Conservation (phyloP, 2,888 invertebrate genomes). For the Acanthosoma haemorrhoidale region DNA sequence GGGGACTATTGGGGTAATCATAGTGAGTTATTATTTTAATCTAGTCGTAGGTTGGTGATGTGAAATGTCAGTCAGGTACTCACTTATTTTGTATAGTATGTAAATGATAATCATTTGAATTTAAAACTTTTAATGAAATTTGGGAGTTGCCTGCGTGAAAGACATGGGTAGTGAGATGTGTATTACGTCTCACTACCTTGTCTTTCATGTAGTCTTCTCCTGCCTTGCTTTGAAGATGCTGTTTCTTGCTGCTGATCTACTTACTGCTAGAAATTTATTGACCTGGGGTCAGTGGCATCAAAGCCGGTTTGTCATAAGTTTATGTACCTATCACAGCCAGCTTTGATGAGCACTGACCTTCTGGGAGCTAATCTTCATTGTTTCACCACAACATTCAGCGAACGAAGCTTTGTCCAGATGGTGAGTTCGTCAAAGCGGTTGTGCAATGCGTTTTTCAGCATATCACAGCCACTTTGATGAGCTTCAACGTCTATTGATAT, state of each 20-base stretch:
- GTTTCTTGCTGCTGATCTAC: neutral
- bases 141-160: conserved; percentile 65
- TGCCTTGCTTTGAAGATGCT: conserved; percentile 25
- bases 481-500: conserved; percentile 50
- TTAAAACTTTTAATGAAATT: neutral
- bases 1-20: conserved; percentile 21
- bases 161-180: conserved; percentile 99
- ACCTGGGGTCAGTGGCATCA: conserved; percentile 57
- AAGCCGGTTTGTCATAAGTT: conserved; percentile 76
- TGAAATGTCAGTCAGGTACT: neutral
- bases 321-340: conserved; percentile 82
- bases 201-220: conserved; percentile 75
- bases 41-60: too few species aligned
- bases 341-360: conserved; percentile 75
- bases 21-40: conserved; percentile 4
- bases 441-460: conserved; percentile 69
- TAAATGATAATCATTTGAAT: neutral
- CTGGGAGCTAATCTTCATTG: neutral
- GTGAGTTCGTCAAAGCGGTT: conserved; percentile 74
- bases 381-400: neutral
- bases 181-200: conserved; percentile 90
- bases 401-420: neutral
- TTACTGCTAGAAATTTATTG: neutral
- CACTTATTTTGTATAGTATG: neutral
- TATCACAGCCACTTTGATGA: conserved; percentile 99